phyloP scores from a whole-genome alignment of 2,888 invertebrate genomes.

The Drosophila pseudotakahashii region DNA sequence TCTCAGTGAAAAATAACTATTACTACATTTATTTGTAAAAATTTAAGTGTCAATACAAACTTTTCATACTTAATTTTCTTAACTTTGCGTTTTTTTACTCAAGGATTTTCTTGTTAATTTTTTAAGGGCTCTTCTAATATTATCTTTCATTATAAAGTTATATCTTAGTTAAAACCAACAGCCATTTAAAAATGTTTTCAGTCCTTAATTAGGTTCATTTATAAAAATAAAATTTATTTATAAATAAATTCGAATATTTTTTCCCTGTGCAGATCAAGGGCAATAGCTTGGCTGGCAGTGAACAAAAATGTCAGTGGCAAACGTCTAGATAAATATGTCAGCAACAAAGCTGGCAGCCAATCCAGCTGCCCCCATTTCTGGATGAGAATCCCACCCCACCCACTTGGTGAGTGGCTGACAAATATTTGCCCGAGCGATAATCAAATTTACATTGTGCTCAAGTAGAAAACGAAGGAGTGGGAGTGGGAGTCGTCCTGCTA shows the following conservation, averaged over 20 bases:
- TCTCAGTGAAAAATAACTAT: too few relatives aligned
- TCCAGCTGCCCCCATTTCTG: constrained; percentile 1
- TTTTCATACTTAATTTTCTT: too few relatives aligned
- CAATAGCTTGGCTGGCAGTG: constrained; percentile 27
- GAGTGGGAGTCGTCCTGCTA: constrained; percentile 6
- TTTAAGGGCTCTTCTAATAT: too few relatives aligned
- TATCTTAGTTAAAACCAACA: too few relatives aligned
- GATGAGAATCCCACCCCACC: constrained; percentile 18
- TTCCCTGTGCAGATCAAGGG: constrained; percentile 14
- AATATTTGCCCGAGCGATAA: constrained; percentile 75
- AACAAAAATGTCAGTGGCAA: constrained; percentile 57
- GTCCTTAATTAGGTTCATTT: too few relatives aligned
- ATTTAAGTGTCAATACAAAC: too few relatives aligned
- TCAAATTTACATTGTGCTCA: constrained; percentile 77
- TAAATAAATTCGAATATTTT: background rate
- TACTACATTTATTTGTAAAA: too few relatives aligned
- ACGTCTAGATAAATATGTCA: constrained; percentile 75
- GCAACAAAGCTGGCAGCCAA: constrained; percentile 43
- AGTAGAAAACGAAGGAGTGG: constrained; percentile 50
- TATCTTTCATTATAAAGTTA: too few relatives aligned
- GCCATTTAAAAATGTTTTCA: too few relatives aligned
- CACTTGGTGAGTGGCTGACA: constrained; percentile 37
- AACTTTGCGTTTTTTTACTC: too few relatives aligned
- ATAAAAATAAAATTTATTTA: too few relatives aligned
- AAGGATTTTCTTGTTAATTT: too few relatives aligned